Percentiles rank a stretch among this genome's conserved stretches.
phyloP scores from a whole-genome alignment of 2,113 vertebrate genomes.

The Gadus macrocephalus region DNA sequence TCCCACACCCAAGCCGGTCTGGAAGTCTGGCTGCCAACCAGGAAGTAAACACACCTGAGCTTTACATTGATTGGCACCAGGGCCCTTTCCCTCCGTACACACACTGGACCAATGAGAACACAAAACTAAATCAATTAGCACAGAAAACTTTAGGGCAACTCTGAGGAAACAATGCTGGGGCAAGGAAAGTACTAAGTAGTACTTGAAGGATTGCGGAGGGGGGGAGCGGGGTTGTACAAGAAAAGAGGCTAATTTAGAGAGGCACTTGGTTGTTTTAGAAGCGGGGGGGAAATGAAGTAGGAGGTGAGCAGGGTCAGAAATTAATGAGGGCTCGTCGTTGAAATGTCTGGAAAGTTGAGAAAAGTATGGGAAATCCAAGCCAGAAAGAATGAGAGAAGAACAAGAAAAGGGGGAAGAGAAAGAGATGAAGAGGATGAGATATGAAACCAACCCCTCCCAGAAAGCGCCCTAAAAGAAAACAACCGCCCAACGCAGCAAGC shows the following conservation, averaged over 20 bases:
- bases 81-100: conserved; percentile 11
- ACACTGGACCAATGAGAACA: background rate
- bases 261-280: too few relatives aligned
- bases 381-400: conserved; percentile 15
- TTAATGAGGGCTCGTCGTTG: too few relatives aligned
- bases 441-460: conserved; percentile 18
- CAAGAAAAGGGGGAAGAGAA: conserved; percentile 2
- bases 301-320: too few relatives aligned
- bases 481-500: background rate
- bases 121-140: too few relatives aligned
- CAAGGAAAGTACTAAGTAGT: too few relatives aligned
- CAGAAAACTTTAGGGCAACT: too few relatives aligned
- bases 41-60: conserved; percentile 65
- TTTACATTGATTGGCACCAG: conserved; percentile 47
- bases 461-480: conserved; percentile 24
- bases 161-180: too few relatives aligned
- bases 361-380: too few relatives aligned
- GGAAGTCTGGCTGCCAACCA: conserved; percentile 53
- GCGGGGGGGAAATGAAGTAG: too few relatives aligned
- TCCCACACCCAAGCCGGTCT: conserved; percentile 53
- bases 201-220: background rate
- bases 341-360: too few relatives aligned
- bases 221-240: background rate
- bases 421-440: conserved; percentile 17
- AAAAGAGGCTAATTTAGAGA: background rate